Evolutionary conservation across 2,113 vertebrate species (phyloP).

Genomic region (Zingel zingel): DNA sequence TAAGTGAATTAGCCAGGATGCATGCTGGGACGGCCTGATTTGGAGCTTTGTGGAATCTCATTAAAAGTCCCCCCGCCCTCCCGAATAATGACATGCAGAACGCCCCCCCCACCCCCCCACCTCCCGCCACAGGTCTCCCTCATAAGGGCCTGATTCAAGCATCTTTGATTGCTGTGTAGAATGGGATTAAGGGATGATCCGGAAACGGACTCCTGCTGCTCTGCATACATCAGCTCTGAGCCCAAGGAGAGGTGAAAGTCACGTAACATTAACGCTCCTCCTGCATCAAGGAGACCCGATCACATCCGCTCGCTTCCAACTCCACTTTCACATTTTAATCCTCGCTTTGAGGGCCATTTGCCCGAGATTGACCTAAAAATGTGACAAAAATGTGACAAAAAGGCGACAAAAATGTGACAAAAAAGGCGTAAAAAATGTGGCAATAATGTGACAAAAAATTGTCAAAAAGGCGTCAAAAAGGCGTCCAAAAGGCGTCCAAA

Average conservation of each 20-base stretch:
- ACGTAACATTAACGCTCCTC: conserved; percentile 53
- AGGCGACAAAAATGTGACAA: too few species aligned
- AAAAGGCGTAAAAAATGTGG: too few species aligned
- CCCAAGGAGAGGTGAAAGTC: conserved; percentile 80
- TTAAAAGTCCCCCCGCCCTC: conserved; percentile 68
- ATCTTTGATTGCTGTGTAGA: conserved; percentile 81
- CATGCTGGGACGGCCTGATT: conserved; percentile 63
- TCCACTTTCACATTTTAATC: too few species aligned
- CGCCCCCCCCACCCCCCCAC: conserved; percentile 13
- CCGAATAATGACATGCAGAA: conserved; percentile 75
- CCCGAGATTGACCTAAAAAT: too few species aligned
- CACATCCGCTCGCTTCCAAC: too few species aligned
- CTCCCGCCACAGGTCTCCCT: conserved; percentile 55
- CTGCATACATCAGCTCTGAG: conserved; percentile 60
- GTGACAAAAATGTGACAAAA: too few species aligned
- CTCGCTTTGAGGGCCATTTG: too few species aligned
- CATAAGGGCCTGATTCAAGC: conserved; percentile 80
- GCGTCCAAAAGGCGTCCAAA: too few species aligned
- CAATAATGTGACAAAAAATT: too few species aligned
- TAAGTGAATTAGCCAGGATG: conserved; percentile 79
- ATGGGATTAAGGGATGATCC: conserved; percentile 84
- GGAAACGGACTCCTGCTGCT: conserved; percentile 31
- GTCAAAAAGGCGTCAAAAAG: too few species aligned
- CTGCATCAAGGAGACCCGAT: conserved; percentile 10
- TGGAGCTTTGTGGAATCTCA: conserved; percentile 81